Evolutionary conservation across 2,113 vertebrate genomes (phyloP).

Genomic region (Dinomys branickii): DNA sequence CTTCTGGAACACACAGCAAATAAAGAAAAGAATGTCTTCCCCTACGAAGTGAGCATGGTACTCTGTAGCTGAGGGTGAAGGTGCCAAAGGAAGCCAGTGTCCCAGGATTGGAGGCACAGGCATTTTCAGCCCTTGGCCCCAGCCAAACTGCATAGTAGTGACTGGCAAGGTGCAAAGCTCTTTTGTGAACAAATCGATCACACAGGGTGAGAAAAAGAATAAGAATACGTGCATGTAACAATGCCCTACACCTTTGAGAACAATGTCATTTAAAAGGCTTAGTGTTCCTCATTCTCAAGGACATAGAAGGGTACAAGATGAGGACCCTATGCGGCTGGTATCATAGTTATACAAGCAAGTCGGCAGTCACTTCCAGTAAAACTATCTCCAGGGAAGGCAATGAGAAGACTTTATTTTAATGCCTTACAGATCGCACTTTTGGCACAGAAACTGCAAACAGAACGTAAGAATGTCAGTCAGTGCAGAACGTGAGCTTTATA

Average conservation of each 20-base stretch:
- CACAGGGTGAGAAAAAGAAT: neutral
- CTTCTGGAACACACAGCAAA: neutral
- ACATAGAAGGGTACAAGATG: neutral
- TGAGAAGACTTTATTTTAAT: neutral
- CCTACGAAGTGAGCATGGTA: neutral
- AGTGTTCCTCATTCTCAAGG: neutral
- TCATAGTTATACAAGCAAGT: neutral
- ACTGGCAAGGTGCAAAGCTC: neutral
- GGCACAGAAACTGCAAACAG: neutral
- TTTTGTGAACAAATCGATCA: neutral
- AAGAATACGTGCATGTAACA: neutral
- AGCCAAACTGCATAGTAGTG: neutral
- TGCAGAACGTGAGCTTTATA: neutral
- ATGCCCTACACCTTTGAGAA: neutral
- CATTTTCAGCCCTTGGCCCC: neutral
- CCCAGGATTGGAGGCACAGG: neutral
- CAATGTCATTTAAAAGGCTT: neutral
- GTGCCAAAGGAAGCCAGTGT: neutral
- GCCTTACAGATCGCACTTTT: neutral
- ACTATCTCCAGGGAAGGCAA: neutral
- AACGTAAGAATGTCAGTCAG: neutral
- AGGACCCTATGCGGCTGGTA: neutral
- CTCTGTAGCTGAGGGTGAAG: neutral
- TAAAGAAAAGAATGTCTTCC: neutral
- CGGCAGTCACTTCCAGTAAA: neutral